Conservation (phyloP, 1,140 invertebrate genomes). For the Ceratoteleas bidentatus region DNA sequence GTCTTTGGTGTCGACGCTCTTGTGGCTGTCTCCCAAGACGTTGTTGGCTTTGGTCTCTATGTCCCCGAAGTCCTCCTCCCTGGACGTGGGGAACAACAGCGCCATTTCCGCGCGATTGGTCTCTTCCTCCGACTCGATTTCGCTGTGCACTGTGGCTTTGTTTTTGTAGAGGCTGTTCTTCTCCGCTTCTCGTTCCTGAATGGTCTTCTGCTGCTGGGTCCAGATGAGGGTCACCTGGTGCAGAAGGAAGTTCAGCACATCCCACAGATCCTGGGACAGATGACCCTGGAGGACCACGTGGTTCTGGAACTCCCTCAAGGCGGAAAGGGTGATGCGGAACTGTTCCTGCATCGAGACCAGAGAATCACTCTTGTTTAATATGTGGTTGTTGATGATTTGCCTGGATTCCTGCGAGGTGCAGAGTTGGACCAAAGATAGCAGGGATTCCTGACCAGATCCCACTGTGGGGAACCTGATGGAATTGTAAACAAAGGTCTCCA, state of each 20-base stretch:
- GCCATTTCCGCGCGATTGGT: conserved; percentile 86
- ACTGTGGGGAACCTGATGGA: conserved; percentile 81
- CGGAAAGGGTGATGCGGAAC: conserved; percentile 85
- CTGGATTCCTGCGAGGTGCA: conserved; percentile 70
- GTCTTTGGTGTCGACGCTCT: neutral
- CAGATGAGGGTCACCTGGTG: conserved; percentile 86
- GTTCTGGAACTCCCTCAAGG: conserved; percentile 85
- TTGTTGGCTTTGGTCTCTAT: conserved; percentile 70
- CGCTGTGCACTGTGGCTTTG: conserved; percentile 82
- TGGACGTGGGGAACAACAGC: conserved; percentile 89
- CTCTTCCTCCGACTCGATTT: conserved; percentile 88
- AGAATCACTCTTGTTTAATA: conserved; percentile 21
- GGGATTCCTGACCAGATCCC: conserved; percentile 74
- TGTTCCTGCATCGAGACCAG: conserved; percentile 66
- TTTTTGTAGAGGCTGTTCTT: conserved; percentile 91
- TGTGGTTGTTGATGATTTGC: conserved; percentile 64
- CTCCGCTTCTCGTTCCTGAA: conserved; percentile 86
- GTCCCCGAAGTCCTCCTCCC: conserved; percentile 86
- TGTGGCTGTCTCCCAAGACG: conserved; percentile 7
- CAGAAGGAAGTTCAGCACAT: conserved; percentile 82
- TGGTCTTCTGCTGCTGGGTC: conserved; percentile 88
- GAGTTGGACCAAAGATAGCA: conserved; percentile 77
- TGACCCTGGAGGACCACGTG: conserved; percentile 78
- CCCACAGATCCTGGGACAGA: conserved; percentile 80
- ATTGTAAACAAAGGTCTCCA: conserved; percentile 75